Percentiles rank a stretch among this genome's conserved stretches.
These are phyloP conservation scores for Drosophila kanapiae DNA, from an alignment of 1,140 invertebrate genomes.

Conservation along the genomic window DNA sequence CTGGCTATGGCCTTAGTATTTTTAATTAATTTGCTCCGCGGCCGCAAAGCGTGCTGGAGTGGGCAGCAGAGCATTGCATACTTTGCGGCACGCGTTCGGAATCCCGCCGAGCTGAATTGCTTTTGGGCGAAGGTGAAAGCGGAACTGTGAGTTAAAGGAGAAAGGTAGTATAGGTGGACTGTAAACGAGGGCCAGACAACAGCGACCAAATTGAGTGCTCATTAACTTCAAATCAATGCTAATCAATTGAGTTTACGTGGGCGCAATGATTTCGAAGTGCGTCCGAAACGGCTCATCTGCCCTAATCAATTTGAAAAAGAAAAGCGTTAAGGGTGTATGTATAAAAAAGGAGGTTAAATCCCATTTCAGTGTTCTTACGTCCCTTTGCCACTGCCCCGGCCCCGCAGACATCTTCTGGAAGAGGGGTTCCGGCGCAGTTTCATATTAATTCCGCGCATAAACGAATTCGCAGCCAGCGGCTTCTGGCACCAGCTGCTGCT, in stretches of 20 bases:
- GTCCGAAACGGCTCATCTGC: conserved; percentile 8
- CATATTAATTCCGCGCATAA: conserved; percentile 51
- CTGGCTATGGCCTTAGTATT: conserved; percentile 72
- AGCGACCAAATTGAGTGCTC: conserved; percentile 63
- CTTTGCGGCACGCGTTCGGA: conserved; percentile 58
- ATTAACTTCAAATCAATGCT: conserved; percentile 79
- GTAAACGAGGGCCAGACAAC: conserved; percentile 15
- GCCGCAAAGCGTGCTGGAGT: conserved; percentile 48
- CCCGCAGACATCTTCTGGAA: not conserved
- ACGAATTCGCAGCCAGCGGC: conserved; percentile 59
- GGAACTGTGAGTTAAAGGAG: not conserved
- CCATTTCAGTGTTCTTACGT: not conserved
- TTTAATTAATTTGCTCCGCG: conserved; percentile 76
- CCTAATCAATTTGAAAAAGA: conserved; percentile 1
- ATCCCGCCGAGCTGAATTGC: conserved; percentile 11
- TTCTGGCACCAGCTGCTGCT: conserved; percentile 31
- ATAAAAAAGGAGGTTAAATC: not conserved
- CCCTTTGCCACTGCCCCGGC: not conserved
- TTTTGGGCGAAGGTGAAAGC: no score
- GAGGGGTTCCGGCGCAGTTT: conserved; percentile 18
- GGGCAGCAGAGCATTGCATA: conserved; percentile 58
- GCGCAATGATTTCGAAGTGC: conserved; percentile 6
- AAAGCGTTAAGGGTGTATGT: not conserved
- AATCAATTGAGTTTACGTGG: conserved; percentile 56
- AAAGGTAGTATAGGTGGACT: conserved; percentile 5